A percentile compares a stretch with the other conserved stretches of the same genome.
Conservation (phyloP, 2,888 invertebrate genomes). For the Petrophora chlorosata region DNA sequence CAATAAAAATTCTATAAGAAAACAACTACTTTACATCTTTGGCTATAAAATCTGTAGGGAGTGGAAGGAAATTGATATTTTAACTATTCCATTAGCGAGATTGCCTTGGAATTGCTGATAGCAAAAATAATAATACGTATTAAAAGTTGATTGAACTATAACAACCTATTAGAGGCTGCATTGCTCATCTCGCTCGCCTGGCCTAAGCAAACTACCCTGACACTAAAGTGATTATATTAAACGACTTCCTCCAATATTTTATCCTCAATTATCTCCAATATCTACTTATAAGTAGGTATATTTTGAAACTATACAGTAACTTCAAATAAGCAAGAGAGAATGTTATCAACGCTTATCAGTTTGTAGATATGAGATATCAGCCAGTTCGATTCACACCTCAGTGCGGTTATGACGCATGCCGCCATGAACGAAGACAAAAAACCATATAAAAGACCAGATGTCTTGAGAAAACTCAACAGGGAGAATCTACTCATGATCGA, state of each 20-base stretch:
- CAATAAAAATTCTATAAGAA: too few species aligned
- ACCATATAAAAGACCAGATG: conserved; percentile 63
- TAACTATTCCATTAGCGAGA: neutral
- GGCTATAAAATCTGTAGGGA: neutral
- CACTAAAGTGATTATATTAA: too few species aligned
- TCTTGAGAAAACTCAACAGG: conserved; percentile 68
- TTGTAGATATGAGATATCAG: conserved; percentile 54
- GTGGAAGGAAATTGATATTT: too few species aligned
- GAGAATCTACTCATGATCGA: conserved; percentile 72
- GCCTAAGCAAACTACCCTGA: too few species aligned
- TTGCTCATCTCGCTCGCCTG: too few species aligned
- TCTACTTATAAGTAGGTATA: conserved; percentile 4
- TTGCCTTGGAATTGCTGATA: neutral
- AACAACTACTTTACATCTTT: too few species aligned
- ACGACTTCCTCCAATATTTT: too few species aligned
- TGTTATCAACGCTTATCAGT: conserved; percentile 68
- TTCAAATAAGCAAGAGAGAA: conserved; percentile 40
- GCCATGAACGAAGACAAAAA: conserved; percentile 68
- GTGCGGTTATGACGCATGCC: conserved; percentile 63
- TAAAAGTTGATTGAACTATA: too few species aligned
- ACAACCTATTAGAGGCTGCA: too few species aligned
- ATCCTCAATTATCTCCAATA: too few species aligned
- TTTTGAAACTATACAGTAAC: conserved; percentile 25
- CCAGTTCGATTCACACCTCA: conserved; percentile 64
- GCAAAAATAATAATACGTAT: neutral